Evolutionary conservation across 2,797 vertebrate genomes (phyloP).

Genomic region (Aldrovandia affinis): DNA sequence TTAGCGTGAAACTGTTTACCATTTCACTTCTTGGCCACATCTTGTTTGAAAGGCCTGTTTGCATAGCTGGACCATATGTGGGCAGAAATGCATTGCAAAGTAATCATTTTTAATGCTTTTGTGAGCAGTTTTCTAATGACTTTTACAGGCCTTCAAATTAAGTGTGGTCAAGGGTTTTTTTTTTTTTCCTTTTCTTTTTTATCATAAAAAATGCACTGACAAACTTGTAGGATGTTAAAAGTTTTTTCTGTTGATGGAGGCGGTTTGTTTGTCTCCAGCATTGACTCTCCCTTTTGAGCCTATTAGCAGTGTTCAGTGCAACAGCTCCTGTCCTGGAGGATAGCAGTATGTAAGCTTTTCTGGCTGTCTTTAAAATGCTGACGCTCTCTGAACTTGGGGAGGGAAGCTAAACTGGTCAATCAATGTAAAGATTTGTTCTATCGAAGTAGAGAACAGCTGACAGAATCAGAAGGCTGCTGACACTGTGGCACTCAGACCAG

Average conservation of each 20-base stretch:
- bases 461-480: background rate
- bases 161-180: background rate
- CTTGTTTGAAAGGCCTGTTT: background rate
- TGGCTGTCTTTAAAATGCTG: background rate
- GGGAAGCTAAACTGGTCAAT: background rate
- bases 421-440: background rate
- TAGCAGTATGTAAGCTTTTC: background rate
- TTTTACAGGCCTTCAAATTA: background rate
- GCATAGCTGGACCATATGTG: background rate
- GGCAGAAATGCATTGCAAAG: background rate
- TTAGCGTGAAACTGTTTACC: too few relatives aligned
- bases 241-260: background rate
- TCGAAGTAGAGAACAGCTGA: background rate
- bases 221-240: background rate
- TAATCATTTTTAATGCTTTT: background rate
- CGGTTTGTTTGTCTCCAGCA: background rate
- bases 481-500: background rate
- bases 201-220: background rate
- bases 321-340: background rate
- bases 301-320: slow-evolving; percentile 2
- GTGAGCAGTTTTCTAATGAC: background rate
- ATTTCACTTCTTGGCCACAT: background rate
- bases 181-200: background rate
- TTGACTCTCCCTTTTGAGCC: background rate
- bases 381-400: background rate